These are phyloP conservation scores for Callinectes sapidus DNA, from an alignment of 2,888 invertebrate species.

Conservation along the genomic window DNA sequence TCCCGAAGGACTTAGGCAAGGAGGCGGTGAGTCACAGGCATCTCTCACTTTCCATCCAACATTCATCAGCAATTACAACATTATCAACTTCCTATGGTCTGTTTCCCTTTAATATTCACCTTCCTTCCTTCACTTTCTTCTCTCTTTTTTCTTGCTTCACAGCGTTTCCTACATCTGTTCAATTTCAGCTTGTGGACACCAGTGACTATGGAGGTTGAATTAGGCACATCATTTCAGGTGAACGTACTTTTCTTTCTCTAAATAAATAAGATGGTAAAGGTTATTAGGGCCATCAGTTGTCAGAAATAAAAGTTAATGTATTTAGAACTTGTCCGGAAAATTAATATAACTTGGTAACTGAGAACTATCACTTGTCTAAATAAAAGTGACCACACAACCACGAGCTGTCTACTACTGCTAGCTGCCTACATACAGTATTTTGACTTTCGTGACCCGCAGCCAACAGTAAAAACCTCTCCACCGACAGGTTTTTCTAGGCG, in stretches of 20 bases:
- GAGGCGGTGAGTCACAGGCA: slow-evolving; percentile 38
- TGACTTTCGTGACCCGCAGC: not conserved
- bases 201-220: no score
- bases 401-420: not conserved
- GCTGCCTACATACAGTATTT: not conserved
- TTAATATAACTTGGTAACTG: no score
- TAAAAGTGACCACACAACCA: not conserved
- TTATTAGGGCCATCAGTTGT: no score
- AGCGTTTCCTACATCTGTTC: no score
- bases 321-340: no score
- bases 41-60: not conserved
- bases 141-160: not conserved
- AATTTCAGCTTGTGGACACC: no score
- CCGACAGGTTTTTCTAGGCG: slow-evolving; percentile 35
- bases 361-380: not conserved
- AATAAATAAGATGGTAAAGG: no score
- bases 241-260: no score
- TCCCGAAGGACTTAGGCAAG: slow-evolving; percentile 38
- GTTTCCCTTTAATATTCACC: not conserved
- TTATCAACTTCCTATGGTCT: not conserved
- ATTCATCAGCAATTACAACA: not conserved
- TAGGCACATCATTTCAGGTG: no score
- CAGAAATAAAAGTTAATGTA: no score
- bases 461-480: not conserved
- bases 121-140: not conserved